Conservation (phyloP, 2,888 invertebrate species). For the Romanomermis culicivorax region DNA sequence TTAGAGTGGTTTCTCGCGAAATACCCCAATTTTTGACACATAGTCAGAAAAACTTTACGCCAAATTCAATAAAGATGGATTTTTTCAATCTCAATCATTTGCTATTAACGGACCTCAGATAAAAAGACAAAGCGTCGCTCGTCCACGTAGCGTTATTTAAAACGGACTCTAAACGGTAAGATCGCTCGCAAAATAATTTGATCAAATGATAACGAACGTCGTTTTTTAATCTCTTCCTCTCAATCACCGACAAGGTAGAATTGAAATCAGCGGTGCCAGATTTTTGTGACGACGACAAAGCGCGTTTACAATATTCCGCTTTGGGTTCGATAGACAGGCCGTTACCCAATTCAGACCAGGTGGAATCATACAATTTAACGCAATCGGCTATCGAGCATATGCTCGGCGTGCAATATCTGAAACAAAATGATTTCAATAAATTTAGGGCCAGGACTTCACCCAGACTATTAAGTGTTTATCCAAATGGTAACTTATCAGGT, state of each 20-base stretch:
- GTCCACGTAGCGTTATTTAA: constrained; percentile 33
- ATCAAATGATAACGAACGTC: constrained; percentile 60
- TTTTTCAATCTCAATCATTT: too few relatives aligned
- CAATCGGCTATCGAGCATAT: background rate
- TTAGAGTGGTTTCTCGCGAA: too few relatives aligned
- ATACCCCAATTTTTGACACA: too few relatives aligned
- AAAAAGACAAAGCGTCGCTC: background rate
- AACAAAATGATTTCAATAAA: too few relatives aligned
- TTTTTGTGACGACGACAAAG: too few relatives aligned
- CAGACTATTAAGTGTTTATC: too few relatives aligned
- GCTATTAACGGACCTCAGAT: background rate
- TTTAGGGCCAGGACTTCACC: too few relatives aligned
- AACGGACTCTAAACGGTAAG: constrained; percentile 40
- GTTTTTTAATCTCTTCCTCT: background rate
- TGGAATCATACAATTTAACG: background rate
- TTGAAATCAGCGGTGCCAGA: background rate
- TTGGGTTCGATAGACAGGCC: background rate
- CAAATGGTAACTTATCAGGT: too few relatives aligned
- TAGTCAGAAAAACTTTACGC: too few relatives aligned
- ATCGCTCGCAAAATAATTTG: constrained; percentile 44
- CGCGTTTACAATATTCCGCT: background rate
- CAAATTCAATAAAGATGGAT: too few relatives aligned
- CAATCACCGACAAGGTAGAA: too few relatives aligned
- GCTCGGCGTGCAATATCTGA: background rate
- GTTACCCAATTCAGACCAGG: background rate